Evolutionary conservation across 2,113 vertebrate species (phyloP).

Genomic region (Odontophorus gujanensis): DNA sequence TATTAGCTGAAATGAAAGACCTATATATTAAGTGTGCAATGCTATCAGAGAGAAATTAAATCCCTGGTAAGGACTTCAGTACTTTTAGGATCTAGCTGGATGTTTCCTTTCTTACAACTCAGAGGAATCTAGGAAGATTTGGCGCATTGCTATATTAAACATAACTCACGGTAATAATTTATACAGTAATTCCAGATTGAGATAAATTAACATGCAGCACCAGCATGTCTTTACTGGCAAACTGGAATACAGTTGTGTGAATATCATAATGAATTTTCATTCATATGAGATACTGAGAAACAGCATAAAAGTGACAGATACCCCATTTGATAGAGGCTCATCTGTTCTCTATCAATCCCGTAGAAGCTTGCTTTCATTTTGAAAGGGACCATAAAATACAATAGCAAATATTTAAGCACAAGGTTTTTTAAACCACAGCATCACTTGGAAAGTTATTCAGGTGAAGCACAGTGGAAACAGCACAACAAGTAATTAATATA

Average conservation of each 20-base stretch:
- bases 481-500: background rate
- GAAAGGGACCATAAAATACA: background rate
- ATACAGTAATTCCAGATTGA: fast-evolving
- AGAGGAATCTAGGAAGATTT: background rate
- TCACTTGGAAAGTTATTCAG: background rate
- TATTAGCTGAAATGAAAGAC: background rate
- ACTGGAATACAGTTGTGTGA: fast-evolving
- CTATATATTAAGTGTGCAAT: background rate
- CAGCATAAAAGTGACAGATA: background rate
- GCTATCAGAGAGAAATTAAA: background rate
- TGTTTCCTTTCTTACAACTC: background rate
- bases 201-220: background rate
- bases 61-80: background rate
- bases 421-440: background rate
- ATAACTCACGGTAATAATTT: fast-evolving
- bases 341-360: background rate
- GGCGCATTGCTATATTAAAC: fast-evolving
- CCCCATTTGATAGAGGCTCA: background rate
- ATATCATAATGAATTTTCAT: fast-evolving
- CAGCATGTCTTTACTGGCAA: background rate
- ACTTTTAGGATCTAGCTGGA: background rate
- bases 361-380: background rate
- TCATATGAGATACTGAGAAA: background rate
- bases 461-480: background rate
- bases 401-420: background rate